Conservation (phyloP, 2,888 invertebrate species). For the Ornithoptera alexandrae region DNA sequence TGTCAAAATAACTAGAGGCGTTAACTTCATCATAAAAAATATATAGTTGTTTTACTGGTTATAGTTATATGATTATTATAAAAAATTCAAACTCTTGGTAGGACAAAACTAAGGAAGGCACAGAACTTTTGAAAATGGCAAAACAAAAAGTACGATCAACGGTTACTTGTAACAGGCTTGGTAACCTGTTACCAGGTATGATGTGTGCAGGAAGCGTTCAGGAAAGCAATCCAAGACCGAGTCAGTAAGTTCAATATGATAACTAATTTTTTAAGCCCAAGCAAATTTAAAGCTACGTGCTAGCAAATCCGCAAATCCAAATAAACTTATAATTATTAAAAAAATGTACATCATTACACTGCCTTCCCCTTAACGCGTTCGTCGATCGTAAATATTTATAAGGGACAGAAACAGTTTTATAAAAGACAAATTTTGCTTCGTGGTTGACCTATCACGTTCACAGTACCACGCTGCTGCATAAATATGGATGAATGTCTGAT, state of each 20-base stretch:
- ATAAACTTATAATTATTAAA: no score
- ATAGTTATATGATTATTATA: background rate
- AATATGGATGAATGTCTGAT: background rate
- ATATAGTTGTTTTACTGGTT: background rate
- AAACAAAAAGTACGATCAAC: conserved; percentile 35
- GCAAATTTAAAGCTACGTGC: no score
- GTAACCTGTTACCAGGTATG: conserved; percentile 38
- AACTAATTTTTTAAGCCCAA: no score
- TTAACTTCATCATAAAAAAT: background rate
- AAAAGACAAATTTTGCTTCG: background rate
- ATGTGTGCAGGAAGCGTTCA: conserved; percentile 47
- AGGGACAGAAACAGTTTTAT: no score
- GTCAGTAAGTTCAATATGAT: conserved; percentile 37
- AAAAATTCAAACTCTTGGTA: conserved; percentile 10
- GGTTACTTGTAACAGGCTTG: conserved; percentile 32
- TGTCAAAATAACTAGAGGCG: no score
- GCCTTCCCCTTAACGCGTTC: no score
- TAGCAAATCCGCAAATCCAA: no score
- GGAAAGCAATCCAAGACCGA: conserved; percentile 35
- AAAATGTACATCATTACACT: no score
- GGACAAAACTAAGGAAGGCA: conserved; percentile 31
- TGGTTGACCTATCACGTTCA: background rate
- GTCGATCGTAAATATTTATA: no score
- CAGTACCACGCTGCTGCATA: background rate
- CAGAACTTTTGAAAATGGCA: conserved; percentile 37